Base-by-base conservation (phyloP, 2,797 vertebrate genomes). In the Myoxocephalus aenaeus region DNA sequence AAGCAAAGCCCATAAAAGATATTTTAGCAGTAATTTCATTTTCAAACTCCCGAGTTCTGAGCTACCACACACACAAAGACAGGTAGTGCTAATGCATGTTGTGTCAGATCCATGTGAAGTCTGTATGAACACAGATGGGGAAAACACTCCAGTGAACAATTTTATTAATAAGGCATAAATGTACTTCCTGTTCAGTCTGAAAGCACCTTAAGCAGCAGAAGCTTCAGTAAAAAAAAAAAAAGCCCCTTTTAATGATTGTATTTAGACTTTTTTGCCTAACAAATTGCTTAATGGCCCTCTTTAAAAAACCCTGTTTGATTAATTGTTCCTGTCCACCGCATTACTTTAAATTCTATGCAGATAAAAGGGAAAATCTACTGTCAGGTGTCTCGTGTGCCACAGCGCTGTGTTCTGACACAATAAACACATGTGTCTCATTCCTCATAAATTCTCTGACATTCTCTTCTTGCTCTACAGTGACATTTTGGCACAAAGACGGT, bases 401-500 rank as follows among this genome's bases (percentile, higher is more conserved):
- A 48, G 66, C 18, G 0, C 48, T 66, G 27, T 64, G 34, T 78
- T 56, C 58, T 67, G 69, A 79, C 57, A 65, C 65, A 53, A 70
- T 38, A 66, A 25, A 18, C 38, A 57, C 11, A 53, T 36, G 51
- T 15, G 64, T 73, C 46, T 79, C 54, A 17, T n/a, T 64, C 54
- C 20, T 65, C 61, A 59, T 69, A 34, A 40, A 73, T 36, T 46
- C n/a, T 22, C 56, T 38, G 65, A 80, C 70, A 75, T 82, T 70
- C 57, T 80, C 58, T 53, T 56, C 38, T 70, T 63, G 59, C 70
- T 87, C 59, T 22, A 46, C 73, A 12, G 20, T 80, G 81, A 84
- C 87, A 89, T 84, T 82, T 77, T 18, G 56, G 62, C 20, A 90
- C 87, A 90, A 89, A 87, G 75, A 63, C 32, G 61, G 12, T 66